A percentile compares a stretch with the other conserved stretches of the same genome.
These are phyloP conservation scores for Salticus scenicus DNA, from an alignment of 2,888 invertebrate genomes.

Conservation along the genomic window DNA sequence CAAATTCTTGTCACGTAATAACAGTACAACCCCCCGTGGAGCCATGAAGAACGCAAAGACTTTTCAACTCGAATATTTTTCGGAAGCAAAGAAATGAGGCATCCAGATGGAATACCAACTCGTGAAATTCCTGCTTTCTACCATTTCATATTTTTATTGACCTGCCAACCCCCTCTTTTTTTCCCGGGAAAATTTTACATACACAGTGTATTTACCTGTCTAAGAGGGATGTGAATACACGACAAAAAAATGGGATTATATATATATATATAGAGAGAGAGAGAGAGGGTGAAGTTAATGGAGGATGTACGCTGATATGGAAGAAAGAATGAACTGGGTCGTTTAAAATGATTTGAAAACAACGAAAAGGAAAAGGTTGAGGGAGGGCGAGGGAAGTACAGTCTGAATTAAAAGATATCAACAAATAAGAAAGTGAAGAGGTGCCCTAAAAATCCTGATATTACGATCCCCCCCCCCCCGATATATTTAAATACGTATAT, in stretches of 20 bases:
- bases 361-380: too few species aligned
- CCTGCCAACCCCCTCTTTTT: constrained; percentile 3
- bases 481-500: too few species aligned
- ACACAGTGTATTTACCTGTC: constrained; percentile 9
- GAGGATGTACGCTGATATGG: constrained; percentile 18
- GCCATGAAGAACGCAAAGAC: constrained; percentile 28
- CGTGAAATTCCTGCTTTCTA: constrained; percentile 22
- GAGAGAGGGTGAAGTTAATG: constrained; percentile 46
- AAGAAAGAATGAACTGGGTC: too few species aligned
- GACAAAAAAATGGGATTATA: constrained; percentile 32
- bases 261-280: too few species aligned
- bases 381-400: too few species aligned
- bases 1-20: constrained; percentile 49
- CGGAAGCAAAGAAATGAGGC: constrained; percentile 6
- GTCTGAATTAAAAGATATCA: too few species aligned
- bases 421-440: too few species aligned
- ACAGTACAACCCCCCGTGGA: constrained; percentile 29
- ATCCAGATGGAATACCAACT: constrained; percentile 51
- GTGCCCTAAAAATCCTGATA: too few species aligned
- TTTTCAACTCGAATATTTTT: constrained; percentile 63
- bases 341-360: too few species aligned
- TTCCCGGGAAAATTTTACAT: too few species aligned
- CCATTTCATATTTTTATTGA: constrained; percentile 67
- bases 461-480: too few species aligned
- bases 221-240: constrained; percentile 7